These are phyloP conservation scores for Zosterops japonicus DNA, from an alignment of 2,113 vertebrate genomes.

Conservation along the genomic window DNA sequence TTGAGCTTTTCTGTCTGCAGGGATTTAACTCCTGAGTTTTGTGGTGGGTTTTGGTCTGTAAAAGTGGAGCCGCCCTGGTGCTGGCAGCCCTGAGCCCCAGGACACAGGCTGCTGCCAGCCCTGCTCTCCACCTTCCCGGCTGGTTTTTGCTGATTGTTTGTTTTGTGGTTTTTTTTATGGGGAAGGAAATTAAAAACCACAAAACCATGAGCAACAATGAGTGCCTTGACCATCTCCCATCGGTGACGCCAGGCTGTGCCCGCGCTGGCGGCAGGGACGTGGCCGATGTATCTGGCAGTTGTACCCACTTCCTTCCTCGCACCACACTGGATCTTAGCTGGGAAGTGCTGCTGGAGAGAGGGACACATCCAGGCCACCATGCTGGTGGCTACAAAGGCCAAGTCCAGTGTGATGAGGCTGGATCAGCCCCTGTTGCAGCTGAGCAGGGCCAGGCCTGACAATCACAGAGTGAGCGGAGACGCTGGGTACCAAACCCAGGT, in stretches of 20 bases:
- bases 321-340: background rate
- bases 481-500: background rate
- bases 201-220: conserved; percentile 29
- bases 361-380: background rate
- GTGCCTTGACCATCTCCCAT: conserved; percentile 58
- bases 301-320: background rate
- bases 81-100: rapidly evolving
- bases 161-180: background rate
- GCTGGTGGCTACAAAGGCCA: background rate
- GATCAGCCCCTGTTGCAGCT: background rate
- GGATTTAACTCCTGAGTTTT: background rate
- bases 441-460: background rate
- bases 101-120: background rate
- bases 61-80: rapidly evolving
- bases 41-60: background rate
- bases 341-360: background rate
- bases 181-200: background rate
- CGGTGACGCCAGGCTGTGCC: background rate
- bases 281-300: background rate
- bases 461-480: rapidly evolving
- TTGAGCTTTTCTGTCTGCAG: rapidly evolving
- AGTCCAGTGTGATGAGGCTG: background rate
- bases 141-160: background rate
- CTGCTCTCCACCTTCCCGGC: background rate
- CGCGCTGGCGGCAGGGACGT: rapidly evolving